These are phyloP conservation scores for Caracal caracal DNA, from an alignment of 2,113 vertebrate species.

Conservation along the genomic window DNA sequence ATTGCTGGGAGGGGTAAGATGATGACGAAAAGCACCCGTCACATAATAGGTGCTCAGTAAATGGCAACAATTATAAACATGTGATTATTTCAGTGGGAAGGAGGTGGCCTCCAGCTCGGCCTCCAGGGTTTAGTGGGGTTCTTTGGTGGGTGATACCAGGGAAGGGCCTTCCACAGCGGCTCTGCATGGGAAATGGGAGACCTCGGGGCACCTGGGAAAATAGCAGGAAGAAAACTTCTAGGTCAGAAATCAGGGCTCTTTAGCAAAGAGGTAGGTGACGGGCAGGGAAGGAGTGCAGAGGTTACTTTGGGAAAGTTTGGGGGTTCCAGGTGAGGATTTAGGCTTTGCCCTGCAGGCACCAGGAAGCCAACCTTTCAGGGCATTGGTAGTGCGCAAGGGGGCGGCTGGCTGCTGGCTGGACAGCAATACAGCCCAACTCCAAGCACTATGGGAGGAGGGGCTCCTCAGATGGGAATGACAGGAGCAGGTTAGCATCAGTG, in stretches of 20 bases:
- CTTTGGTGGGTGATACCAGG: neutral
- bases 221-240: neutral
- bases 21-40: neutral
- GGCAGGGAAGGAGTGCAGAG: neutral
- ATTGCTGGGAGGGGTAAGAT: neutral
- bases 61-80: fast-evolving
- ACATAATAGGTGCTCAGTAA: neutral
- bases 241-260: neutral
- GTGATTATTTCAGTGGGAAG: neutral
- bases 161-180: no score
- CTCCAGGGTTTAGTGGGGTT: neutral
- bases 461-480: neutral
- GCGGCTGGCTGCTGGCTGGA: neutral
- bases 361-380: neutral
- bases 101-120: neutral
- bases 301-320: neutral
- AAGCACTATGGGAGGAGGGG: neutral
- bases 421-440: no score
- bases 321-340: neutral
- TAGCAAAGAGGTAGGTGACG: neutral
- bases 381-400: neutral
- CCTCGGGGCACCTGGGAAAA: neutral
- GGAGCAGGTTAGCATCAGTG: neutral
- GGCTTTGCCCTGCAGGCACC: neutral
- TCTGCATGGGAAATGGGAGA: neutral